Conservation (phyloP, 2,113 vertebrate species). For the Hydropotes inermis region DNA sequence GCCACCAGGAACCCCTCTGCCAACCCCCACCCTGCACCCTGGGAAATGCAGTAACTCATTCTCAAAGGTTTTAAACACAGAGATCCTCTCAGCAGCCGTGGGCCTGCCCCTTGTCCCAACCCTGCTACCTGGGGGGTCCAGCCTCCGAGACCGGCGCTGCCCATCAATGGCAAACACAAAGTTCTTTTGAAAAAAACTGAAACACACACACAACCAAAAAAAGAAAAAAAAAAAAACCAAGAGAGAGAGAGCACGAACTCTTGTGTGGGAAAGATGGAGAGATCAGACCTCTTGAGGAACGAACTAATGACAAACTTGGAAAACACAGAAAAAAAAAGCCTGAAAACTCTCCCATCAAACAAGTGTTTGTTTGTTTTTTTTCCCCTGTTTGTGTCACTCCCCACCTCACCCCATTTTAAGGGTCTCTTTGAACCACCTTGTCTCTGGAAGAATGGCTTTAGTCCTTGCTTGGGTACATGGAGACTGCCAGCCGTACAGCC, state of each 20-base stretch:
- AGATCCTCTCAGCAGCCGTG: constrained; percentile 74
- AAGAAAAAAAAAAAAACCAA: not conserved
- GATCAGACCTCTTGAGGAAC: constrained; percentile 56
- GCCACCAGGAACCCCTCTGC: constrained; percentile 43
- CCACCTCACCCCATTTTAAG: not conserved
- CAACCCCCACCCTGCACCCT: constrained; percentile 52
- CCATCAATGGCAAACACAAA: constrained; percentile 75
- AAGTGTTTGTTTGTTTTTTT: constrained; percentile 27
- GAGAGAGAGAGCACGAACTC: not conserved
- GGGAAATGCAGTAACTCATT: constrained; percentile 71
- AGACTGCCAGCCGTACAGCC: not conserved
- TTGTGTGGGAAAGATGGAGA: constrained; percentile 41
- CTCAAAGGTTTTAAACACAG: constrained; percentile 78
- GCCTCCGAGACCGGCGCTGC: constrained; percentile 41
- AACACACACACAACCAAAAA: constrained; percentile 70
- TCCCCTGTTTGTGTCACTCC: constrained; percentile 31
- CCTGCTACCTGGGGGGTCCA: constrained; percentile 53
- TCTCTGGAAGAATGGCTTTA: constrained; percentile 17
- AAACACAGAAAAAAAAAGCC: constrained; percentile 21
- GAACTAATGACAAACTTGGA: constrained; percentile 67
- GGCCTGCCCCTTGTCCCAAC: constrained; percentile 59
- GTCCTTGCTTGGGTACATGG: not conserved
- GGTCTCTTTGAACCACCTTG: constrained; percentile 38
- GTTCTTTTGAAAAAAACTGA: constrained; percentile 67
- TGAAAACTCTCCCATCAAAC: constrained; percentile 62